A percentile compares a stretch with the other conserved stretches of the same genome.
phyloP scores from a whole-genome alignment of 1,140 invertebrate species.

The Rhizoglyphus robini region DNA sequence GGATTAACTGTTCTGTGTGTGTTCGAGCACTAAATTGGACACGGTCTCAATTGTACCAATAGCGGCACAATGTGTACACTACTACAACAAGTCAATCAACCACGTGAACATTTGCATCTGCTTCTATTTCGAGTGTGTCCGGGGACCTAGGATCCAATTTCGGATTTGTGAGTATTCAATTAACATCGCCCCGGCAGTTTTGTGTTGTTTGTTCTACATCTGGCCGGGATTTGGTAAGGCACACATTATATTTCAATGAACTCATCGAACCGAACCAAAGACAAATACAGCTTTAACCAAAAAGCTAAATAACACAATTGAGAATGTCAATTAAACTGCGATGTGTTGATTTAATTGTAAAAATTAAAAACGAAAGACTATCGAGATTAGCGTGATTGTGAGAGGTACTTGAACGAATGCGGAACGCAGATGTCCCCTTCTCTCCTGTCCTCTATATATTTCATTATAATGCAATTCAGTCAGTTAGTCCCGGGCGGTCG shows the following conservation, averaged over 20 bases:
- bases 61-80: not conserved
- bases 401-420: not conserved
- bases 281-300: not conserved
- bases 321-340: not conserved
- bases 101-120: not conserved
- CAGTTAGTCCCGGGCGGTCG: no score
- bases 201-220: no score
- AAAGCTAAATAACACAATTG: no score
- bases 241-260: not conserved
- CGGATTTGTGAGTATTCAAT: not conserved
- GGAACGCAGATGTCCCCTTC: conserved; percentile 18
- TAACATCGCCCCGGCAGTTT: no score
- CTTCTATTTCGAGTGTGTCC: not conserved
- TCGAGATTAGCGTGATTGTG: not conserved
- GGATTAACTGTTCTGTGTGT: no score
- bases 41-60: not conserved
- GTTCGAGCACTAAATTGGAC: no score
- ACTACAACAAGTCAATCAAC: not conserved
- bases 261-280: not conserved
- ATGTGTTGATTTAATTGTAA: conserved; percentile 7
- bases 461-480: no score
- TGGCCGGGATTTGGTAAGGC: not conserved
- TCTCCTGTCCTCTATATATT: no score
- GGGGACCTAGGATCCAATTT: not conserved
- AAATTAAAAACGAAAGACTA: not conserved